Conservation (phyloP, 2,113 vertebrate genomes). For the Dasyurus viverrinus region DNA sequence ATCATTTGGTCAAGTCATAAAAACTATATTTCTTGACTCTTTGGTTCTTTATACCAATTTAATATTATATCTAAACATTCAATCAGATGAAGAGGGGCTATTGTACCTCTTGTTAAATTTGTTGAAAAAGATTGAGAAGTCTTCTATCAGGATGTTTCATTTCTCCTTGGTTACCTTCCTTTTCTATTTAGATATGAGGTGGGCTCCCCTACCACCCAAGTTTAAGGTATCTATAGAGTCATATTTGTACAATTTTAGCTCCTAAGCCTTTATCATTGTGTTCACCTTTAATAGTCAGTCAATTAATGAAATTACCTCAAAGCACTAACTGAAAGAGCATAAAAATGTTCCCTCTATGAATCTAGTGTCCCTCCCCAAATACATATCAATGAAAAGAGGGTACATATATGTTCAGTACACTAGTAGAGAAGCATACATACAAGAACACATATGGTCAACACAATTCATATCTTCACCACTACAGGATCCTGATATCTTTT, state of each 20-base stretch:
- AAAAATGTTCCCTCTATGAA: neutral
- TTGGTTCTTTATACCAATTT: neutral
- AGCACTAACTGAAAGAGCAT: neutral
- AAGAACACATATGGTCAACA: neutral
- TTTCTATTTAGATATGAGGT: neutral
- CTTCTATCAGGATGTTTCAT: neutral
- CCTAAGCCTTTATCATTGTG: neutral
- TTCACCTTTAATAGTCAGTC: neutral
- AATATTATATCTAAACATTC: neutral
- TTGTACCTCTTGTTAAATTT: neutral
- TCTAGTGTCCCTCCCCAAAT: neutral
- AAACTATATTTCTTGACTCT: neutral
- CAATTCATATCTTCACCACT: neutral
- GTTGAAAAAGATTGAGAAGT: neutral
- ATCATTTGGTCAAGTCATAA: neutral
- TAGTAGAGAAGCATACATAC: neutral
- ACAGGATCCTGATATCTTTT: neutral
- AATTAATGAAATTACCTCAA: neutral
- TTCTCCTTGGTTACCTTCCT: neutral
- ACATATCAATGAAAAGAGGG: neutral
- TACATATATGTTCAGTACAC: neutral
- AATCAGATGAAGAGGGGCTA: neutral
- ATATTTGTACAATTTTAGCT: neutral
- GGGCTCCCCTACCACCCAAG: neutral
- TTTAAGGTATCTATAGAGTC: neutral